Percentiles rank a stretch among this genome's conserved stretches.
These are phyloP conservation scores for Trichomalopsis sarcophagae DNA, from an alignment of 1,140 invertebrate genomes.

Conservation along the genomic window DNA sequence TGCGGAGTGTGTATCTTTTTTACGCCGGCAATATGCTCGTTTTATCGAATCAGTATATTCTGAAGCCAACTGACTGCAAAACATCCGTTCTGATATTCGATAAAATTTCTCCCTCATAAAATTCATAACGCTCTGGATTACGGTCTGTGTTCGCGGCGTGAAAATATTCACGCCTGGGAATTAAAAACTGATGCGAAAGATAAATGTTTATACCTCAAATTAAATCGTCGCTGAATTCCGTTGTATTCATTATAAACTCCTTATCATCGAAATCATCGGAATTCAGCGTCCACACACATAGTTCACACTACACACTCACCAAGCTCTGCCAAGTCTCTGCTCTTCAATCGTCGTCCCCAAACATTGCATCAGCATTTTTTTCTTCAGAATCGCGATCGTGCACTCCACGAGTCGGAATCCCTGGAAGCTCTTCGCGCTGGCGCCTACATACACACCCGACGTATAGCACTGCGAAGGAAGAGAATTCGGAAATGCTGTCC, in stretches of 20 bases:
- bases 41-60: background rate
- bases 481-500: background rate
- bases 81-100: background rate
- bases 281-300: no score
- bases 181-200: background rate
- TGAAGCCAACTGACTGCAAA: background rate
- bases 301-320: no score
- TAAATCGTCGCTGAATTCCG: no score
- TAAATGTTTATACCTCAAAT: no score
- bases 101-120: background rate
- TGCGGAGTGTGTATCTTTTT: background rate
- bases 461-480: background rate
- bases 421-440: background rate
- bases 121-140: background rate
- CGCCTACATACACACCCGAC: background rate
- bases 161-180: background rate
- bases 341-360: background rate
- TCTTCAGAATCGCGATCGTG: background rate
- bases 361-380: conserved; percentile 9
- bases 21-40: background rate
- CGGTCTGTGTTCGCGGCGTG: background rate
- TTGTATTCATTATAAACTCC: no score
- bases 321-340: background rate
- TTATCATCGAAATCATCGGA: no score
- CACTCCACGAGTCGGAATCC: background rate